phyloP scores from a whole-genome alignment of 2,113 vertebrate species.

The Sakesphorus luctuosus region DNA sequence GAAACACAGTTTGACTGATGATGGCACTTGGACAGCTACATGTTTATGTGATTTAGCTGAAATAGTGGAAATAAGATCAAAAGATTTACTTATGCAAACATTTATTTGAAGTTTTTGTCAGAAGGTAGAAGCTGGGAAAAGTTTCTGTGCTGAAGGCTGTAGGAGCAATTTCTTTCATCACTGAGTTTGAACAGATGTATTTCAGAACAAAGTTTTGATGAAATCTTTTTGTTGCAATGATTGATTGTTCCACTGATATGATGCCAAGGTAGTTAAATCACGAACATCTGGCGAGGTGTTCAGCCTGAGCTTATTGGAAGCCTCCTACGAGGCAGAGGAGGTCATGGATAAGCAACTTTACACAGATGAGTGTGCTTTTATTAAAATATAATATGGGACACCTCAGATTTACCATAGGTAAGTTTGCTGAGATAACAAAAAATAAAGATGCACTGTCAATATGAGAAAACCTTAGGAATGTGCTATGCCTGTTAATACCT shows the following conservation, averaged over 20 bases:
- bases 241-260: neutral
- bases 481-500: neutral
- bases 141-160: neutral
- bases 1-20: neutral
- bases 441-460: neutral
- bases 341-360: neutral
- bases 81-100: neutral
- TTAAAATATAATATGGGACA: neutral
- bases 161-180: neutral
- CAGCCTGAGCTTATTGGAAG: neutral
- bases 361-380: neutral
- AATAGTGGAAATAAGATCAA: neutral
- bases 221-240: slow-evolving; percentile 16
- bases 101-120: slow-evolving; percentile 13
- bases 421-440: neutral
- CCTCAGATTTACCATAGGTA: neutral
- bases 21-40: neutral
- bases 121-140: neutral
- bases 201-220: neutral
- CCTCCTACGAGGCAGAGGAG: slow-evolving; percentile 23
- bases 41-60: neutral
- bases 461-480: neutral
- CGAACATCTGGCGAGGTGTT: slow-evolving; percentile 33
- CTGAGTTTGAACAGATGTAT: neutral
- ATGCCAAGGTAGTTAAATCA: slow-evolving; percentile 26